Conservation (phyloP, 2,888 invertebrate species). For the Sinodicranocentrus sp. region DNA sequence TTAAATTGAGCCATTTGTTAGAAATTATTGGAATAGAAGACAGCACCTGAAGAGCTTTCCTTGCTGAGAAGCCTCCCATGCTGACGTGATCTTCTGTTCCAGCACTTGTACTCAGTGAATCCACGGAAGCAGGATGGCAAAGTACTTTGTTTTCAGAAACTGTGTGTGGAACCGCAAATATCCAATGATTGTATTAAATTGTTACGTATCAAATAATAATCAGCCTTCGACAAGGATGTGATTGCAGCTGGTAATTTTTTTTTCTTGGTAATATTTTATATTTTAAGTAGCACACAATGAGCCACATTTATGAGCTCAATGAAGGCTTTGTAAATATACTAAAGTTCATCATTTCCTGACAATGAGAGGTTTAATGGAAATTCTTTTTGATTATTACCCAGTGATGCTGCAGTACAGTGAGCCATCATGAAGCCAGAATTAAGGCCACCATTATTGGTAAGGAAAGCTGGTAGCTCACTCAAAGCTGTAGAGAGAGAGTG, state of each 20-base stretch:
- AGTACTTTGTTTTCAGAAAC: constrained; percentile 85
- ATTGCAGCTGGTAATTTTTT: too few species aligned
- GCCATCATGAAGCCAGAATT: constrained; percentile 86
- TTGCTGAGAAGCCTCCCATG: constrained; percentile 84
- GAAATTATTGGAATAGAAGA: neutral
- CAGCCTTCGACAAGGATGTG: too few species aligned
- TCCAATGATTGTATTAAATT: too few species aligned
- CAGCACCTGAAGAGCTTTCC: constrained; percentile 82
- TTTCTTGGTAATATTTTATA: too few species aligned
- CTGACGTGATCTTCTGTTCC: constrained; percentile 86
- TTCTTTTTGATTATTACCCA: constrained; percentile 79
- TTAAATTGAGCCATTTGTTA: too few species aligned
- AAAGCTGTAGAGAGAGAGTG: constrained; percentile 79
- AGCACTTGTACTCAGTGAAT: constrained; percentile 84
- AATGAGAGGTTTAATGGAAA: too few species aligned
- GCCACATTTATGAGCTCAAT: too few species aligned
- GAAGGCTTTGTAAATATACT: too few species aligned
- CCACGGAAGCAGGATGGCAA: constrained; percentile 84
- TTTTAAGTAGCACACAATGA: too few species aligned
- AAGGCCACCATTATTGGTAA: constrained; percentile 84
- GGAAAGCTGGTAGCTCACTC: constrained; percentile 84
- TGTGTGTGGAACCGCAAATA: too few species aligned
- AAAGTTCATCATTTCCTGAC: too few species aligned
- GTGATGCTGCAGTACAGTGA: constrained; percentile 84
- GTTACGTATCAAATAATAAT: too few species aligned